Conservation (phyloP, 1,140 invertebrate genomes). For the Oscheius sp. region DNA sequence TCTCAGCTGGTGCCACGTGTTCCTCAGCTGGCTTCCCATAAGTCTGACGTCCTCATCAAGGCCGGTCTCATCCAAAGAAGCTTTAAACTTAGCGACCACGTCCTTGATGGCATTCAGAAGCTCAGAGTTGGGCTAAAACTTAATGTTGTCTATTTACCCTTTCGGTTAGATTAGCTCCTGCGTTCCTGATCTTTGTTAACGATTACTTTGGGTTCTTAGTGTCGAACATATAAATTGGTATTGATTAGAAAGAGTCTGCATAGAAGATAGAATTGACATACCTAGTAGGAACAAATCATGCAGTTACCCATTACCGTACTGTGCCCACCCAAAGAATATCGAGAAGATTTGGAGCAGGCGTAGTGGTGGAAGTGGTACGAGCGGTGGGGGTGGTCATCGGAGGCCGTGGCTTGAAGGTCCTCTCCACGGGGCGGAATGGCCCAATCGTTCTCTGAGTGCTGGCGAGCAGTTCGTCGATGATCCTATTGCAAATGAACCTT, state of each 20-base stretch:
- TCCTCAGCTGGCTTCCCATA: constrained; percentile 34
- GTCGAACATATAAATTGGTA: not conserved
- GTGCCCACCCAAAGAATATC: constrained; percentile 33
- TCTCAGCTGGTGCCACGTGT: constrained; percentile 36
- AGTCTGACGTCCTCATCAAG: constrained; percentile 33
- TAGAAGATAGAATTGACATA: constrained; percentile 20
- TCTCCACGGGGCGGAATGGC: constrained; percentile 25
- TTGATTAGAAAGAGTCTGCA: not conserved
- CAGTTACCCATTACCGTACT: constrained; percentile 7
- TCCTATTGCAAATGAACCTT: constrained; percentile 29
- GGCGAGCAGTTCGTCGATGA: not conserved
- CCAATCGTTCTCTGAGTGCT: constrained; percentile 32
- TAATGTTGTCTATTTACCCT: not conserved
- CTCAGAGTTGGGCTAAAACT: constrained; percentile 34
- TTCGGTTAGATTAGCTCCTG: not conserved
- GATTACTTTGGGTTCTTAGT: not conserved
- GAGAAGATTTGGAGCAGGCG: constrained; percentile 14
- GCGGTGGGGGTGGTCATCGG: not conserved
- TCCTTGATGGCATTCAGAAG: constrained; percentile 33
- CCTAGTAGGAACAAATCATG: constrained; percentile 12
- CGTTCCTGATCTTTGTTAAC: not conserved
- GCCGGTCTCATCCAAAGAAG: constrained; percentile 25
- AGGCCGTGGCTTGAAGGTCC: constrained; percentile 24
- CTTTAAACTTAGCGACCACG: constrained; percentile 32
- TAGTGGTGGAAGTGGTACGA: constrained; percentile 10